Evolutionary conservation across 2,888 invertebrate genomes (phyloP), one percentile per base, ranked within the genome.

Genomic region (Andrena hattorfiana): DNA sequence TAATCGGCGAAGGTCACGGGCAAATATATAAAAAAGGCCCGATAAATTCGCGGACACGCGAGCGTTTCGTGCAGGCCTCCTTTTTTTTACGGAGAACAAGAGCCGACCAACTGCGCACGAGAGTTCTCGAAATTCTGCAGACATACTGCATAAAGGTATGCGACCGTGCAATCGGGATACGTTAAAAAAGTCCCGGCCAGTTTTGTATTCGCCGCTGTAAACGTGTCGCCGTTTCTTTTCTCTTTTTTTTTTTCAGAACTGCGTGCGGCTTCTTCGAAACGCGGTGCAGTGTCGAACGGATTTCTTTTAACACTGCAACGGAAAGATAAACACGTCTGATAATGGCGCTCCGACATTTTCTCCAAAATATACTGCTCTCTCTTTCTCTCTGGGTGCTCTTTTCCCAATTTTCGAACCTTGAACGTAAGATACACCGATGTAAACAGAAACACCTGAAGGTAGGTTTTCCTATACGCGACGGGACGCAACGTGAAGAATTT

Each of bases 41-140:
- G 81, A 80, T 66, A 75, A 80, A 74, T 77, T 67, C 51, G 63
- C 32, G 51, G 73, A 83, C 42, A 42, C 63, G 26, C 42, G 26
- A 16, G 20, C 4, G 59, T 35, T 62, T 68, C 32, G 69, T 35
- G 48, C 32, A 48, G 56, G 54, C 62, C 64, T 69, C 64, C 56
- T 68, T 71, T 73, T 78, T 76, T 74, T 78, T 70, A 77, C 81
- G 69, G 49, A 60, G 67, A 59, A 71, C 42, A 82, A 7, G 66
- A 71, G 54, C 60, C 67, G 30, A 63, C n/a, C 8, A 67, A 84
- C 82, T 84, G 73, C 81, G 84, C 73, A 84, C 72, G 77, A 83
- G 67, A 80, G 77, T 84, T 85, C 83, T 85, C 87, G 85, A 87
- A 87, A 86, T 87, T 87, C 86, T 77, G 78, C 82, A 81, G 74